Evolutionary conservation across 2,113 vertebrate species (phyloP), one percentile per base, ranked within the genome.

Genomic region (Rutilus rutilus): DNA sequence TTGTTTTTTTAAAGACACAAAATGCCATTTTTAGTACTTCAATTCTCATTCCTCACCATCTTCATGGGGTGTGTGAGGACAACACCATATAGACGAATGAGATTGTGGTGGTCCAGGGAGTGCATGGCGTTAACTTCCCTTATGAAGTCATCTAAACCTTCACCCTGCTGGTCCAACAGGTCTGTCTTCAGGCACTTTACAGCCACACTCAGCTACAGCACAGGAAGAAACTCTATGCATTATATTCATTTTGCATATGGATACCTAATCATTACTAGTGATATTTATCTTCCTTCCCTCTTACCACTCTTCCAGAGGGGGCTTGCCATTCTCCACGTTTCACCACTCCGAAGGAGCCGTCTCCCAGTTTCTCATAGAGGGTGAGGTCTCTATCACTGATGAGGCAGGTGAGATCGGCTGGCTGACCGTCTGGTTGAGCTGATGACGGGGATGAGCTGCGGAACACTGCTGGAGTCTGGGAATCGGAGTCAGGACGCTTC

Each of bases 51-150:
- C 19, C 67, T 74, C 45, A 87, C 86, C 98, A 99, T 99, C 93
- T 98, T 99, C 98, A 99, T 99, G 64, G 98, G 98, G 54, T 97
- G 97, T 0, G 97, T 99, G 87, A 99, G 97, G 82, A 99, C 97
- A 67, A 99, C 96, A 0, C 98, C 98, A 0, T 99, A 97, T 7
- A 99, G 95, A 14, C 97, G 96, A 87, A 99, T 99, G 81, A 99
- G 97, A 94, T 99, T 99, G 87, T 95, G 95, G 90, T 99, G 98
- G 92, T 96, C 96, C 80, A 99, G 94, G 0, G 97, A 98, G 86
- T 99, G 98, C 98, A 99, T 99, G 87, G 98, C 97, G 0, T 99
- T 99, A 90, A 99, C 98, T 90, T 99, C 98, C 47, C 97, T 93
- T 91, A 99, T 99, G 92, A 99, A 99, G 91, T 99, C 97, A 0